Conservation (phyloP, 1,140 invertebrate genomes). For the Neotoxoptera formosana region DNA sequence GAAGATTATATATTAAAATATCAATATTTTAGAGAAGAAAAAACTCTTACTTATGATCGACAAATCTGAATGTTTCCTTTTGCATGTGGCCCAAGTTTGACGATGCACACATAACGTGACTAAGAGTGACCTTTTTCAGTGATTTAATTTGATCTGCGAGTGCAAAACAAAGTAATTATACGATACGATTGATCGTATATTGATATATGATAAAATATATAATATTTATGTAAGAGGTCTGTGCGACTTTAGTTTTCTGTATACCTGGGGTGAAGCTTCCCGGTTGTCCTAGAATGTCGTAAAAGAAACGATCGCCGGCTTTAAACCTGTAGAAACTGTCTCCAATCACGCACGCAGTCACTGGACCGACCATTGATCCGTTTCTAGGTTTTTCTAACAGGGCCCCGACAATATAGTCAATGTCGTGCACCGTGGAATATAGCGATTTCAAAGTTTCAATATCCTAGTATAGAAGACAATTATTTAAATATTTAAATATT, state of each 20-base stretch:
- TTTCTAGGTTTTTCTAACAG: conserved; percentile 83
- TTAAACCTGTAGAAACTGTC: conserved; percentile 86
- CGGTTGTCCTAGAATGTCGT: conserved; percentile 73
- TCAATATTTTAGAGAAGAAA: neutral
- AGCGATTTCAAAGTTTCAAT: conserved; percentile 62
- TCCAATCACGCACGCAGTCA: conserved; percentile 87
- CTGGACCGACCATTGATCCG: conserved; percentile 84
- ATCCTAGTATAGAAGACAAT: conserved; percentile 24
- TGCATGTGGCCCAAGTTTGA: conserved; percentile 27
- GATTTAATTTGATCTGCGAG: conserved; percentile 1
- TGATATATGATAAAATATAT: neutral
- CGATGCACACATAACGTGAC: conserved; percentile 25
- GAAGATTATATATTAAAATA: neutral
- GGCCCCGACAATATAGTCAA: conserved; percentile 92
- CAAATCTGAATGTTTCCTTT: conserved; percentile 19
- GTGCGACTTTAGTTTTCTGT: conserved; percentile 53
- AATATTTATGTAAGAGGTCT: neutral
- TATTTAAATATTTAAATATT: no score
- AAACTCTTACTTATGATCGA: conserved; percentile 23
- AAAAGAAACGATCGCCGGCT: conserved; percentile 84
- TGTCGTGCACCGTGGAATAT: conserved; percentile 80
- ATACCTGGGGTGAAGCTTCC: conserved; percentile 77
- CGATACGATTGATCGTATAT: neutral
- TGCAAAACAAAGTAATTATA: neutral
- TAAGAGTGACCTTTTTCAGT: conserved; percentile 10